Base-by-base conservation (phyloP, 2,113 vertebrate genomes). In the Crotalus helleri region DNA sequence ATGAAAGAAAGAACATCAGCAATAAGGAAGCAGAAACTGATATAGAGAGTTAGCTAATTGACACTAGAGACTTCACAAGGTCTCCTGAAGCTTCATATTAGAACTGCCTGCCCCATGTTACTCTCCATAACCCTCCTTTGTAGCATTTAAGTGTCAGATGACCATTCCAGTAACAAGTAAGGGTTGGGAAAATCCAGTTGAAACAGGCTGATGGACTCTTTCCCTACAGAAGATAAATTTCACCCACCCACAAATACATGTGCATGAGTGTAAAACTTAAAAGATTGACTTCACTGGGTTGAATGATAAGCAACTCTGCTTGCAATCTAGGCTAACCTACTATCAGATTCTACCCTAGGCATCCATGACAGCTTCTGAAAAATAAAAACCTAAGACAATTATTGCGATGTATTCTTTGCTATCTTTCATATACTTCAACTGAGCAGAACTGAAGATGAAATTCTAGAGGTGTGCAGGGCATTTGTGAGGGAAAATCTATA, bases 401-500 rank as follows among this genome's bases (percentile, higher is more conserved):
- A 74, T 87, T 90, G 57, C 10, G n/a, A 93, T 61, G 49, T 53
- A 87, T 59, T 90, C 88, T 54, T 93, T 93, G 74, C 89, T 61
- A 90, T 85, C 88, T 90, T 93, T 93, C 89, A 87, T 64, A 85
- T 89, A 90, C 49, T 90, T 90, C 88, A 86, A 54, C 29, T 88
- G 87, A 74, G 87, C 51, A 54, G 85, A 86, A 57, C 92, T n/a
- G 39, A 39, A 23, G 53, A 93, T 39, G 74, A 90, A 93, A 90
- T 85, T 93, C 74, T 12, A 54, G 49, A 93, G 81, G 26, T 90
- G 69, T 59, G 26, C 74, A 61, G 44, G 46, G 57, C 46, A 93
- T 87, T 93, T 90, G 88, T 64, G 88, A 89, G n/a, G 54, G 57
- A n/a, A 90, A 90, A 90, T 17, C 92, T 93, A 87, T 44, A 87